These are phyloP conservation scores for Coracias cyanogaster DNA, from an alignment of 2,797 vertebrate genomes.

Conservation along the genomic window DNA sequence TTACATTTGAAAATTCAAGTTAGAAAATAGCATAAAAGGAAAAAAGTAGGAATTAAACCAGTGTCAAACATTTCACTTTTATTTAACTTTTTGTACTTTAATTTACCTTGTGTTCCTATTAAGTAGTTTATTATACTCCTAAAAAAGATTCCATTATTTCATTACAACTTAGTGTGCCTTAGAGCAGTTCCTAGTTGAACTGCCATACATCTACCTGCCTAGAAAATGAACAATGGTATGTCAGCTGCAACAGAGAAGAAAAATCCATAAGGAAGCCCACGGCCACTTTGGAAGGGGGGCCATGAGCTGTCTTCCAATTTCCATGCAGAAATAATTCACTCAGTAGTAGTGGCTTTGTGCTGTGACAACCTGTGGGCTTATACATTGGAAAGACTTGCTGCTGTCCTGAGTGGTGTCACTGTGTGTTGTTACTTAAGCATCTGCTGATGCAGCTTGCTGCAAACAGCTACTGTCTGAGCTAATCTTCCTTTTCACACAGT, in stretches of 20 bases:
- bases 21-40: not conserved
- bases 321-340: not conserved
- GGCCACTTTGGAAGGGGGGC: not conserved
- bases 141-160: not conserved
- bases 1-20: not conserved
- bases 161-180: not conserved
- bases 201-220: not conserved
- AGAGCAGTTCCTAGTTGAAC: not conserved
- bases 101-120: not conserved
- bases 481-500: not conserved
- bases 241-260: accelerated
- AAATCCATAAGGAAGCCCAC: accelerated
- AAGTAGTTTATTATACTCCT: not conserved
- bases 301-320: not conserved
- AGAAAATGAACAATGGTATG: accelerated
- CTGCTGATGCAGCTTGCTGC: not conserved
- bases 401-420: accelerated
- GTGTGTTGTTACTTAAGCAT: not conserved
- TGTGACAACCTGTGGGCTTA: not conserved
- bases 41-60: not conserved
- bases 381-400: not conserved
- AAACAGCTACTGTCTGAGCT: not conserved
- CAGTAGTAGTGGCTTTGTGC: not conserved
- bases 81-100: not conserved
- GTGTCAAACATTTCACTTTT: not conserved